Base-by-base conservation (phyloP, 2,888 invertebrate genomes). In the Apomyelois bistriatella region DNA sequence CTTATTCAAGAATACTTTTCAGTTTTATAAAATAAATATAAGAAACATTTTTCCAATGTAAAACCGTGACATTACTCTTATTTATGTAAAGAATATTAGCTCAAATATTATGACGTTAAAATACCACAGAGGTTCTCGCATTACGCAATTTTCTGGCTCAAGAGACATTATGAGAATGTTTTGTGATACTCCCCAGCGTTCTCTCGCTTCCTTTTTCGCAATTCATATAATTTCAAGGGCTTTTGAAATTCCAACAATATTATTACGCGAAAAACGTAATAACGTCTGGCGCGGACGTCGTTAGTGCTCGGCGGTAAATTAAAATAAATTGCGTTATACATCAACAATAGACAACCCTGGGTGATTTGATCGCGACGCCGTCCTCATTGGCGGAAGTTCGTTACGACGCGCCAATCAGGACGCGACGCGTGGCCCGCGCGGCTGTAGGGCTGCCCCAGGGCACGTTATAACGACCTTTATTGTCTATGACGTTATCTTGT, bases 381-480 rank as follows among this genome's bases (percentile, higher is more conserved):
- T 62, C 65, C 61, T 69, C 70, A 81, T 80, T 76, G 81, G 74
- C 72, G 81, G 81, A 77, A 68, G 73, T 76, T 81, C 75, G 69
- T 81, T 75, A 79, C 69, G 68, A 72, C 64, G 68, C 74, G 59
- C 76, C 79, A 83, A 81, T 79, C 69, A 74, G 71, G 62, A 64
- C 52, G 65, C 69, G 68, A 71, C 60, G 71, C 74, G 69, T 61
- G 64, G 66, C 58, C 56, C 61, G 69, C 59, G 60, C 58, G 59
- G 64, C 62, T 61, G 63, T 68, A 79, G 76, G 80, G 79, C 60
- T 75, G 75, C 80, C 71, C 59, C 64, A 59, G 76, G 82, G 74
- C 61, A 42, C 61, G 70, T 74, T 76, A 74, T 85, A 85, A 85
- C 76, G 82, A 85, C 64, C 77, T 74, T 72, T 74, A 81, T 80